Percentiles rank a stretch among this genome's conserved stretches.
phyloP scores from a whole-genome alignment of 2,113 vertebrate species.

The Rallus limicola region DNA sequence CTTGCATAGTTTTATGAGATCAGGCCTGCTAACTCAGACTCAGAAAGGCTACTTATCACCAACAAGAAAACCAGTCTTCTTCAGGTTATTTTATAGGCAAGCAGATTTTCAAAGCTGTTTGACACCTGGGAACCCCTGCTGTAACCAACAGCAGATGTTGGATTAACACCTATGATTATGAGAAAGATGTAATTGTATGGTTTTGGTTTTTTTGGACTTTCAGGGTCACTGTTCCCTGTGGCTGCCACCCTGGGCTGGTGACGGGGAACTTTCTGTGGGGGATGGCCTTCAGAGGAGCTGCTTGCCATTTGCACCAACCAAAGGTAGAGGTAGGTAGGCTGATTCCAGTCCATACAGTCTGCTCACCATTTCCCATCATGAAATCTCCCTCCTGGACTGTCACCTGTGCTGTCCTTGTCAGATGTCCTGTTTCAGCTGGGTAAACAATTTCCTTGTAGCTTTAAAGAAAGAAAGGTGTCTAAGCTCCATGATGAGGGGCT shows the following conservation, averaged over 20 bases:
- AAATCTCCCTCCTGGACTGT: neutral
- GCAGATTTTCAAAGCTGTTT: neutral
- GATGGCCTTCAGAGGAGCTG: neutral
- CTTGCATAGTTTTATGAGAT: neutral
- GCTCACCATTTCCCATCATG: accelerated
- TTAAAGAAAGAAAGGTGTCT: neutral
- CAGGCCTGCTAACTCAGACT: neutral
- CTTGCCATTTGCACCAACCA: neutral
- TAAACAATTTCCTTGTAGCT: neutral
- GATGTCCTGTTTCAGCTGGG: neutral
- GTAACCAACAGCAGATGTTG: neutral
- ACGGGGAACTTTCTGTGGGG: neutral
- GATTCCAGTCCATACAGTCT: neutral
- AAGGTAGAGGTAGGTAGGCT: neutral
- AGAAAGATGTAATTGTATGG: neutral
- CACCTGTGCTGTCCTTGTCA: neutral
- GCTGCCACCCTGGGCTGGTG: neutral
- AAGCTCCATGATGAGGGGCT: neutral
- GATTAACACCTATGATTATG: neutral
- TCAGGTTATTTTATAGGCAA: neutral
- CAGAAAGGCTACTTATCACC: neutral
- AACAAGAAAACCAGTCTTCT: neutral
- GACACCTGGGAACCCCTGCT: neutral
- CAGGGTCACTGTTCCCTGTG: neutral
- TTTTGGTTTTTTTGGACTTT: neutral